These are phyloP conservation scores for Tetragonula clypearis DNA, from an alignment of 1,140 invertebrate genomes.

Conservation along the genomic window DNA sequence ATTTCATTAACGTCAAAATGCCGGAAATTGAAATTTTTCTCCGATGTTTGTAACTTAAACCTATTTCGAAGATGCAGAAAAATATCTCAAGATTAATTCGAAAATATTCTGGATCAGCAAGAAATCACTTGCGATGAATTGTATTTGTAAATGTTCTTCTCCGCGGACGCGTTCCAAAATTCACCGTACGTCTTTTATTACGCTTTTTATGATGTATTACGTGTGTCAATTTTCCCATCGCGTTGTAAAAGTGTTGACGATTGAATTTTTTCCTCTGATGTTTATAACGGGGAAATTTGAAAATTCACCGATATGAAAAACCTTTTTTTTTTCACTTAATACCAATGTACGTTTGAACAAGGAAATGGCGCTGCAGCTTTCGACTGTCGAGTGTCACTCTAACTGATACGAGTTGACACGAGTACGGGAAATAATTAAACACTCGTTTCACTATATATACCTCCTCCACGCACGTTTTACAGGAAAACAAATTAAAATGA, in stretches of 20 bases:
- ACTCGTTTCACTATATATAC: conserved; percentile 9
- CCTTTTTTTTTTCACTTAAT: background rate
- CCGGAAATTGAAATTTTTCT: too few species aligned
- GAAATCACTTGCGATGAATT: background rate
- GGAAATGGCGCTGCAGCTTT: background rate
- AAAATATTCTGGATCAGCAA: too few species aligned
- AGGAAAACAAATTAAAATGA: conserved; percentile 26
- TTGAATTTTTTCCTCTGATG: background rate
- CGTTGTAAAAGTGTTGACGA: too few species aligned
- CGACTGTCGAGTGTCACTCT: conserved; percentile 9
- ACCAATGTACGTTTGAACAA: conserved; percentile 2
- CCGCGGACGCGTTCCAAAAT: background rate
- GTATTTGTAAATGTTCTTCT: conserved; percentile 2
- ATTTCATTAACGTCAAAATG: too few species aligned
- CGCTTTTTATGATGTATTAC: too few species aligned
- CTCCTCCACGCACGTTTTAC: background rate
- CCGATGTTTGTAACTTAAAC: too few species aligned
- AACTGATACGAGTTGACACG: conserved; percentile 22
- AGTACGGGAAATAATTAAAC: conserved; percentile 45
- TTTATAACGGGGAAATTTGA: background rate
- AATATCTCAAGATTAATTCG: too few species aligned
- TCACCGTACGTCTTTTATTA: background rate
- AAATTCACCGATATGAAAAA: background rate
- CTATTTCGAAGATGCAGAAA: too few species aligned
- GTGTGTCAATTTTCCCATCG: background rate